Evolutionary conservation across 1,140 invertebrate species (phyloP), one percentile per base, ranked within the genome.

Genomic region (Listronotus oregonensis): DNA sequence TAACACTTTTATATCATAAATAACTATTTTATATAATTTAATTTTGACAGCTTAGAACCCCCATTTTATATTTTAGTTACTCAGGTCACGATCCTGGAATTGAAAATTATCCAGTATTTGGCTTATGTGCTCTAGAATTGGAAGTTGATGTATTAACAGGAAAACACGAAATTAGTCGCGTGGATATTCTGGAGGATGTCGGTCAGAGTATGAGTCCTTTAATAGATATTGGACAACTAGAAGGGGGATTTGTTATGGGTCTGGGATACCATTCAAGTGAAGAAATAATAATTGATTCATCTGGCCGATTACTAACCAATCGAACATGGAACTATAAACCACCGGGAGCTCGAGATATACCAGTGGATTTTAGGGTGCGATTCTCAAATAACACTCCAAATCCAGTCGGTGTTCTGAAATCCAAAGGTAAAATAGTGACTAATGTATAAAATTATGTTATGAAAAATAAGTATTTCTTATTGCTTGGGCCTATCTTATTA

Each of bases 171-270:
- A 74, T 91, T 15, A 77, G 78, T 6, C 82, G 90, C 44, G 87
- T 90, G 0, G 91, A 94, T 77, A 74, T 94, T 34, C 72, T 92
- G 6, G 89, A 92, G 78, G 92, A 94, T 74, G 84, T 85, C 4
- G 91, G 91, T 3, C 81, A 86, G 63, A 91, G 89, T 76, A 72
- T 93, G 55, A 93, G 85, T 78, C 92, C 91, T 0, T 96, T n/a
- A n/a, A n/a, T n/a, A n/a, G n/a, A n/a, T n/a, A n/a, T n/a, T n/a
- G n/a, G n/a, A n/a, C n/a, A n/a, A 81, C 78, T 86, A 4, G 93
- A 96, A 83, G 94, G 92, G 5, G 89, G 90, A 0, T 92, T 93
- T 76, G 81, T 94, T 0, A 95, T 95, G 93, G 92, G 91, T 54
- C 12, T 93, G 12, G 93, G 94, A 5, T 90, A 90, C 70, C 93